Percentiles rank a stretch among this genome's conserved stretches.
phyloP scores from a whole-genome alignment of 2,797 vertebrate species.

The Acrossocheilus wenchowensis region DNA sequence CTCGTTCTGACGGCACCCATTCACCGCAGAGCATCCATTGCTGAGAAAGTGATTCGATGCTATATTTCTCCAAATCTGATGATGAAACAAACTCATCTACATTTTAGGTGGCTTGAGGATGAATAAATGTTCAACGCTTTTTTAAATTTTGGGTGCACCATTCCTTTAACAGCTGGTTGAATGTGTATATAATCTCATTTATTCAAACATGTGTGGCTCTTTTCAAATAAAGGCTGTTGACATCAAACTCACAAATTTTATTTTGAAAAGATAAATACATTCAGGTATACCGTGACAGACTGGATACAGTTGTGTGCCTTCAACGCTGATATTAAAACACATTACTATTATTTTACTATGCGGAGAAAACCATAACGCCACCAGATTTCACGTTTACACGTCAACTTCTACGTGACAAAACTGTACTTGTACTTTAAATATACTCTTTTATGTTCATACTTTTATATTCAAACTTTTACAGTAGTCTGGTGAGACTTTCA shows the following conservation, averaged over 20 bases:
- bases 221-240: conserved; percentile 48
- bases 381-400: conserved; percentile 75
- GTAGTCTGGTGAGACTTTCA: conserved; percentile 8
- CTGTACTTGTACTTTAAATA: conserved; percentile 56
- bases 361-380: conserved; percentile 75
- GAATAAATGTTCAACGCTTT: background rate
- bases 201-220: conserved; percentile 12
- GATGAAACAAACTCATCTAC: background rate
- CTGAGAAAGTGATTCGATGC: background rate
- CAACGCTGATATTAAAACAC: conserved; percentile 80
- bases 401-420: conserved; percentile 74
- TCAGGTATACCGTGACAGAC: conserved; percentile 83
- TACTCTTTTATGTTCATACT: conserved; percentile 29
- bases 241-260: conserved; percentile 72
- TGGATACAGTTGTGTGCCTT: conserved; percentile 86
- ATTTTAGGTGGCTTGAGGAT: background rate
- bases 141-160: background rate
- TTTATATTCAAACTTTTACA: conserved; percentile 22
- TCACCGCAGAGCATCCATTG: background rate
- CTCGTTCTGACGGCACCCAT: background rate
- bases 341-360: conserved; percentile 73
- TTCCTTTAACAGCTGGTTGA: background rate
- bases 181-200: background rate
- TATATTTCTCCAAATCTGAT: background rate
- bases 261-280: conserved; percentile 85